Percentiles rank a stretch among this genome's conserved stretches.
Conservation (phyloP, 2,888 invertebrate genomes). For the Spisula solida region DNA sequence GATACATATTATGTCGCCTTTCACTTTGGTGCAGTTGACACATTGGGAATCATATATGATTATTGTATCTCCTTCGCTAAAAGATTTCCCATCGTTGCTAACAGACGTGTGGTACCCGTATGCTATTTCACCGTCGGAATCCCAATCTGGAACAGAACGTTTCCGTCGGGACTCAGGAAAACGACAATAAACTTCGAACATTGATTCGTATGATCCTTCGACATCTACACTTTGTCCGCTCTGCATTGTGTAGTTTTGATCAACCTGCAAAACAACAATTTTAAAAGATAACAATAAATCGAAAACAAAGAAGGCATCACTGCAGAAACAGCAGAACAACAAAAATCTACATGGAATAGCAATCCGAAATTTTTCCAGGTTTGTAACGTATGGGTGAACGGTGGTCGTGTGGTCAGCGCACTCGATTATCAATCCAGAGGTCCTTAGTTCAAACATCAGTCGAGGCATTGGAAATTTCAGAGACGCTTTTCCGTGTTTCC, state of each 20-base stretch:
- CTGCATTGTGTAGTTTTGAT: neutral
- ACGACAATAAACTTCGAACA: constrained; percentile 29
- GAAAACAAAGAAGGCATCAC: neutral
- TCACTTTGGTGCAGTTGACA: constrained; percentile 41
- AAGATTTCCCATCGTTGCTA: constrained; percentile 40
- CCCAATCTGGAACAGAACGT: neutral
- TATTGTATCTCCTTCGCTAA: constrained; percentile 18
- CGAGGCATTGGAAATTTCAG: too few relatives aligned
- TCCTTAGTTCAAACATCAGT: too few relatives aligned
- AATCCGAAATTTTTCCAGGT: too few relatives aligned
- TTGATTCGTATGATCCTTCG: constrained; percentile 2
- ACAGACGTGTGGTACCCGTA: constrained; percentile 26
- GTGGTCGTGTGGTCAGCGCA: neutral
- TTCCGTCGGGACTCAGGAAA: neutral
- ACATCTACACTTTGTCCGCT: neutral
- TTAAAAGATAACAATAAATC: neutral
- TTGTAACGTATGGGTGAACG: too few relatives aligned
- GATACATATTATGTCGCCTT: neutral
- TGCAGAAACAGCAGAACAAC: too few relatives aligned
- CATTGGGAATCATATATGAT: constrained; percentile 45
- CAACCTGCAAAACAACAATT: neutral
- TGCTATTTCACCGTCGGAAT: neutral
- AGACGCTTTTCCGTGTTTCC: too few relatives aligned
- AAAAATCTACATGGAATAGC: too few relatives aligned
- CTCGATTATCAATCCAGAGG: neutral